Base-by-base conservation (phyloP, 2,888 invertebrate species). In the Cephus rjabovi region DNA sequence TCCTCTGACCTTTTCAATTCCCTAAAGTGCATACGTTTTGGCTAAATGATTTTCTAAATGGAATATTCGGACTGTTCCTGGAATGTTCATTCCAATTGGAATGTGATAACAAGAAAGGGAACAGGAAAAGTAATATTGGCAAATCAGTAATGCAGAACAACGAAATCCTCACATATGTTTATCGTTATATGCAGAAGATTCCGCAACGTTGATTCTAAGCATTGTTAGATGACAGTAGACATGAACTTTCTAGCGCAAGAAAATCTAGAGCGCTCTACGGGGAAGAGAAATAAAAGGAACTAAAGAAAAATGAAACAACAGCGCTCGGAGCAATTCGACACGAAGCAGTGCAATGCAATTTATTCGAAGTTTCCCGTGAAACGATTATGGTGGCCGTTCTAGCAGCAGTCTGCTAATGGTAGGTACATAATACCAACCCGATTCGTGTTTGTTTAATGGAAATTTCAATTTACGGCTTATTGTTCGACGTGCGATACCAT, bases 281-380 rank as follows among this genome's bases (percentile, higher is more conserved):
- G 56, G 56, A 56, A 56, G 9, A 23, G 23, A 56, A 56, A 56
- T 56, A 56, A 56, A 23, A 23, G 56, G 23, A 56, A 56, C 23
- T 23, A 56, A 56, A 56, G 23, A 56, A 56, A 56, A 56, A 56
- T 56, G 23, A 23, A 23, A 23, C 56, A 56, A 56, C 56, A 23
- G 23, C 56, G 23, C 56, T 23, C 56, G 9, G 56, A 80, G 80
- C 81, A 79, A 83, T 81, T 81, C 79, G 80, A 81, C 81, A 80
- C 79, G 81, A 83, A 82, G 80, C 81, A 80, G 81, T 82, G 81
- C 81, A 79, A 81, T 76, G 79, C 80, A 83, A 81, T 82, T 83
- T 81, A 82, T 81, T 80, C 81, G 77, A 82, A 83, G 80, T 83
- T 83, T 82, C 82, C 81, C 81, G 80, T 81, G 80, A 81, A 83